phyloP scores from a whole-genome alignment of 2,797 vertebrate species.

The Oreochromis grahami region DNA sequence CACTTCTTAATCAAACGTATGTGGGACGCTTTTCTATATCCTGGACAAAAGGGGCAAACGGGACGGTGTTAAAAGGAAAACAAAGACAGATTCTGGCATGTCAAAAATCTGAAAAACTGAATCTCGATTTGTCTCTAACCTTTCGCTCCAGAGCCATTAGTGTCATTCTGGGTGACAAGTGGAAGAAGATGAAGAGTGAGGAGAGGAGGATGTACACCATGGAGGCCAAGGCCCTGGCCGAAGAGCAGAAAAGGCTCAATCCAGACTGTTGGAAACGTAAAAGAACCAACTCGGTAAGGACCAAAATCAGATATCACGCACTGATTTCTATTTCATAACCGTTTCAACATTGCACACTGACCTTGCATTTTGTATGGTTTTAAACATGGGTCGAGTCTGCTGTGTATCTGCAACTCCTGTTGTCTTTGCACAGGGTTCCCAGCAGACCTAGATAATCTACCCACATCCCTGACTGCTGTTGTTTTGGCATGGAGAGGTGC shows the following conservation, averaged over 20 bases:
- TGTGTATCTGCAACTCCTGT: not conserved
- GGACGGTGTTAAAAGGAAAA: not conserved
- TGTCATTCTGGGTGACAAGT: slow-evolving; percentile 98
- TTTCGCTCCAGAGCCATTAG: slow-evolving; percentile 91
- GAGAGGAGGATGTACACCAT: slow-evolving; percentile 96
- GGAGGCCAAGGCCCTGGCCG: slow-evolving; percentile 98
- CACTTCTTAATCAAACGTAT: not conserved
- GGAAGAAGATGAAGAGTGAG: slow-evolving; percentile 99
- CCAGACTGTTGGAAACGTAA: slow-evolving; percentile 99
- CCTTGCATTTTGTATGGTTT: not conserved
- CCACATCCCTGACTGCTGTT: slow-evolving; percentile 39
- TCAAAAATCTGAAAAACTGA: not conserved
- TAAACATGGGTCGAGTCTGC: not conserved
- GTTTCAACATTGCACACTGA: not conserved
- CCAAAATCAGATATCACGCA: not conserved
- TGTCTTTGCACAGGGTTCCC: slow-evolving; percentile 70
- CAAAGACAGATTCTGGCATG: not conserved
- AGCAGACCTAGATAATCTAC: slow-evolving; percentile 73
- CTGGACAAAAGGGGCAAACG: not conserved
- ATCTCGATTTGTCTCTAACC: not conserved
- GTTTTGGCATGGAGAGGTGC: slow-evolving; percentile 35
- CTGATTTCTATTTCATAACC: not conserved
- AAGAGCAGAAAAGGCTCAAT: slow-evolving; percentile 98
- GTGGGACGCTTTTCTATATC: not conserved
- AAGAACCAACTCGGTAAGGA: slow-evolving; percentile 95